These are phyloP conservation scores for Apocheima hispidaria DNA, from an alignment of 2,888 invertebrate species.

Conservation along the genomic window DNA sequence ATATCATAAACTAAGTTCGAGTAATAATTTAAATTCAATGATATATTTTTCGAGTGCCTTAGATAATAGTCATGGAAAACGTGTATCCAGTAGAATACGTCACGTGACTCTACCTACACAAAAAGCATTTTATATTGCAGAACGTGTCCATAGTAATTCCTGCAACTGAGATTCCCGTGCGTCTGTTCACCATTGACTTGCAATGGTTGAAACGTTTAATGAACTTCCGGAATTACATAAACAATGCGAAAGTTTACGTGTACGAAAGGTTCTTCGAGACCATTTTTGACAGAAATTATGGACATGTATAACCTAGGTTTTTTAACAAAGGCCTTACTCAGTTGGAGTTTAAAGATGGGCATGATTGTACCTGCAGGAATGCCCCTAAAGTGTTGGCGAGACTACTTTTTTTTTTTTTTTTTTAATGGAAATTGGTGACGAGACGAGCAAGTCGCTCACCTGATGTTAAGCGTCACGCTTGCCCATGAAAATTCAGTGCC, in stretches of 20 bases:
- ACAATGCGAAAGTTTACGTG: slow-evolving; percentile 1
- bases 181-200: neutral
- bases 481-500: no score
- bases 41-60: slow-evolving; percentile 37
- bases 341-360: no score
- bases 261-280: no score
- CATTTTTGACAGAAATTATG: no score
- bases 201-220: slow-evolving; percentile 5
- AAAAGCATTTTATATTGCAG: neutral
- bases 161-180: neutral
- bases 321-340: no score
- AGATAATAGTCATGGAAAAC: slow-evolving; percentile 43
- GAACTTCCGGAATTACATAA: slow-evolving; percentile 13
- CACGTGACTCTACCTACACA: slow-evolving; percentile 46
- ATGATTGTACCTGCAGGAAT: no score
- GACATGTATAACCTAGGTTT: no score
- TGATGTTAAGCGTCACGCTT: no score
- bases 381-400: no score
- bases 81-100: slow-evolving; percentile 26
- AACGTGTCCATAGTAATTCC: neutral
- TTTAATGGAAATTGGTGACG: no score
- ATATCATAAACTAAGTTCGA: neutral
- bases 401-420: no score
- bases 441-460: no score
- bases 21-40: slow-evolving; percentile 5